Percentiles rank a stretch among this genome's conserved stretches.
Conservation (phyloP, 2,113 vertebrate species). For the Picathartes gymnocephalus region DNA sequence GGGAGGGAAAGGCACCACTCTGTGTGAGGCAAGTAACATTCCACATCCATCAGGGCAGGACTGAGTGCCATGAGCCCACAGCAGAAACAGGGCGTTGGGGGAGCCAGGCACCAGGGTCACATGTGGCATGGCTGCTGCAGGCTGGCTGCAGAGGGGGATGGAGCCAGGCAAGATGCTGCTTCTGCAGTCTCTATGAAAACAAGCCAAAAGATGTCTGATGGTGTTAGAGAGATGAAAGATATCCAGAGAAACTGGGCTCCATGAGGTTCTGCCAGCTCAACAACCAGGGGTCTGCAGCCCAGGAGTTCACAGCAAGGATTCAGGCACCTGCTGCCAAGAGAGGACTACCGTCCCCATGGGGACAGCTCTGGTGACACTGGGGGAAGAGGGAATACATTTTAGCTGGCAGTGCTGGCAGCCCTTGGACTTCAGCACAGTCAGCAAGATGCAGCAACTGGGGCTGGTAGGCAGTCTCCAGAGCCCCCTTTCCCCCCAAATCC, state of each 20-base stretch:
- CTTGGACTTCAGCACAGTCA: not conserved
- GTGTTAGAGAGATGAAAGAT: not conserved
- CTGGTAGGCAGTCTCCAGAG: not conserved
- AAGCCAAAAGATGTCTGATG: not conserved
- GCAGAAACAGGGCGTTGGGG: rapidly evolving
- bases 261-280: not conserved
- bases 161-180: not conserved
- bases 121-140: rapidly evolving
- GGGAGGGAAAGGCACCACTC: not conserved
- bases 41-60: rapidly evolving
- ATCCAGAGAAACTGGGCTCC: not conserved
- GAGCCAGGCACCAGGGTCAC: not conserved
- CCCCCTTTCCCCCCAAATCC: not conserved
- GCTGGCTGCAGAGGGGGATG: not conserved
- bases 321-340: no score
- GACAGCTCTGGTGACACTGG: not conserved
- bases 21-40: rapidly evolving
- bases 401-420: not conserved
- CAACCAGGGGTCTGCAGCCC: rapidly evolving
- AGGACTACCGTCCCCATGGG: rapidly evolving
- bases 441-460: not conserved
- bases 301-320: not conserved
- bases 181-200: not conserved
- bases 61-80: rapidly evolving
- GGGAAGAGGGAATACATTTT: rapidly evolving